A percentile compares a stretch with the other conserved stretches of the same genome.
These are phyloP conservation scores for Drosophila leontia DNA, from an alignment of 1,140 invertebrate genomes.

Conservation along the genomic window DNA sequence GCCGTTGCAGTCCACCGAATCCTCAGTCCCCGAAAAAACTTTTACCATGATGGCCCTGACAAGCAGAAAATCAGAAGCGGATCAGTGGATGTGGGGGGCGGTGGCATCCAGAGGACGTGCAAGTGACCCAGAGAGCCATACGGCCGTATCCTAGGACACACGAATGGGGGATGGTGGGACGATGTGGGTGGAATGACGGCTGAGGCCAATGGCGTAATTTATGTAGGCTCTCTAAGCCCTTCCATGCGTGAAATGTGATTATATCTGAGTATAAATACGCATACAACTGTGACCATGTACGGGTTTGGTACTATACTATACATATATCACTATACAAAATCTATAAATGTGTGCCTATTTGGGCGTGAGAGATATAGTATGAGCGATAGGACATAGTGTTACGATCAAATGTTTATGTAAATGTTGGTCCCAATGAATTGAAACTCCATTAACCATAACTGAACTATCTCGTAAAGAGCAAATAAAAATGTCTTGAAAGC, in stretches of 20 bases:
- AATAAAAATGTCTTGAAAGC: no score
- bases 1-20: slow-evolving; percentile 15
- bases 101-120: slow-evolving; percentile 53
- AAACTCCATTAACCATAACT: background rate
- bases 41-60: slow-evolving; percentile 49
- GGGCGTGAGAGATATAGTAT: background rate
- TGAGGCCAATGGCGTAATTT: slow-evolving; percentile 71
- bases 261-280: slow-evolving; percentile 62
- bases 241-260: slow-evolving; percentile 77
- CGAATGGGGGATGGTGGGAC: background rate
- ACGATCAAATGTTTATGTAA: no score
- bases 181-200: slow-evolving; percentile 1
- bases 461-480: no score
- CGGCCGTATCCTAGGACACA: slow-evolving; percentile 24
- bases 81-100: slow-evolving; percentile 6
- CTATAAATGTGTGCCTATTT: background rate
- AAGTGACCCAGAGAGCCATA: slow-evolving; percentile 57
- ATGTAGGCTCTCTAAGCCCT: slow-evolving; percentile 69
- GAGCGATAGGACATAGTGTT: background rate
- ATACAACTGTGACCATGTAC: slow-evolving; percentile 34
- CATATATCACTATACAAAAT: background rate
- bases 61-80: slow-evolving; percentile 24
- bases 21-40: slow-evolving; percentile 47
- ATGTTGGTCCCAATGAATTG: background rate
- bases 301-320: slow-evolving; percentile 14